Percentiles rank a stretch among this genome's conserved stretches.
Evolutionary conservation across 2,888 invertebrate genomes (phyloP).

Genomic region (Andricus curvator): DNA sequence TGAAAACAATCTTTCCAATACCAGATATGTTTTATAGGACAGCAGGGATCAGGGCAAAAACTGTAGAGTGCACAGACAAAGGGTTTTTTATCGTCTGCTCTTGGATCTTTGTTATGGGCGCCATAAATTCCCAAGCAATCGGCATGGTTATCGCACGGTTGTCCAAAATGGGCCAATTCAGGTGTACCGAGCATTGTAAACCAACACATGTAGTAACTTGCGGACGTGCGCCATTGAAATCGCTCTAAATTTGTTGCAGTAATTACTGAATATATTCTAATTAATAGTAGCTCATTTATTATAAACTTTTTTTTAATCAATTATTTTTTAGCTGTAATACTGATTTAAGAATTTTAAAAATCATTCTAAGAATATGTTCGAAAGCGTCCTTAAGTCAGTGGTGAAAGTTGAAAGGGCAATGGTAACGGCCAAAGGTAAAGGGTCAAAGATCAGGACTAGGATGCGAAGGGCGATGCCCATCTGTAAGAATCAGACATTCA

Average conservation of each 20-base stretch:
- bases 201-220: constrained; percentile 85
- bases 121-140: constrained; percentile 80
- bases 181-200: constrained; percentile 81
- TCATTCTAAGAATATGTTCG: too few relatives aligned
- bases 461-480: too few relatives aligned
- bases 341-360: neutral
- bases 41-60: constrained; percentile 85
- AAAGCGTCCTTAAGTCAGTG: too few relatives aligned
- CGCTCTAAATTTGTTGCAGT: constrained; percentile 76
- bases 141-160: constrained; percentile 83
- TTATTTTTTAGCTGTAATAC: neutral
- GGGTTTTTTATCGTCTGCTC: constrained; percentile 80
- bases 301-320: too few relatives aligned
- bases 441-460: too few relatives aligned
- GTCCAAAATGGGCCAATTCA: constrained; percentile 80
- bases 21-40: constrained; percentile 79
- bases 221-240: constrained; percentile 83
- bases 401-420: too few relatives aligned
- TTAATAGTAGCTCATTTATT: neutral
- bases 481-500: too few relatives aligned
- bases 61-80: constrained; percentile 83
- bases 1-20: constrained; percentile 20
- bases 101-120: constrained; percentile 79
- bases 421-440: too few relatives aligned
- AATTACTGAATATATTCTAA: neutral